Evolutionary conservation across 2,888 invertebrate species (phyloP).

Genomic region (Meiosimyza decipiens): DNA sequence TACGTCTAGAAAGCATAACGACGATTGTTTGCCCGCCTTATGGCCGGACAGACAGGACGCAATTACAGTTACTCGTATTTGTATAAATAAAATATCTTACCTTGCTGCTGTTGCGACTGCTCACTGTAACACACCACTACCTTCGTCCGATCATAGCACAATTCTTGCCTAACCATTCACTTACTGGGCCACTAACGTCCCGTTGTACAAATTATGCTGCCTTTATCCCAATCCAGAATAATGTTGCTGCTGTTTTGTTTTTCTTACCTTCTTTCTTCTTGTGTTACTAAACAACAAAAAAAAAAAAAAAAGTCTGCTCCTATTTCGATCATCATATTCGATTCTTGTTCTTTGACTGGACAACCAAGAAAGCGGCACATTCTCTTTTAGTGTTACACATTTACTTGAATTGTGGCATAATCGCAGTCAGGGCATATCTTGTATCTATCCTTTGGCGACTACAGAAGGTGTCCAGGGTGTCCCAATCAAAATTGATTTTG

Average conservation of each 20-base stretch:
- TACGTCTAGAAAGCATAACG: constrained; percentile 31
- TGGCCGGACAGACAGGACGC: constrained; percentile 31
- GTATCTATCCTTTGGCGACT: too few relatives aligned
- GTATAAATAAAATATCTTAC: not conserved
- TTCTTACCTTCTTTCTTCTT: not conserved
- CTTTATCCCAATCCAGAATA: not conserved
- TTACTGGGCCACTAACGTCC: constrained; percentile 20
- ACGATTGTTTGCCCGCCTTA: not conserved
- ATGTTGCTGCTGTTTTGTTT: not conserved
- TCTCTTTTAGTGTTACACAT: constrained; percentile 22
- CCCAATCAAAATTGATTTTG: too few relatives aligned
- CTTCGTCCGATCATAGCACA: too few relatives aligned
- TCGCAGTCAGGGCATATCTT: not conserved
- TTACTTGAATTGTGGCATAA: not conserved
- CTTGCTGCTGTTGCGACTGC: not conserved
- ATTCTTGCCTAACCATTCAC: constrained; percentile 19
- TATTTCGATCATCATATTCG: constrained; percentile 27
- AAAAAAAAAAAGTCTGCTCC: constrained; percentile 10
- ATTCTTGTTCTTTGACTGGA: not conserved
- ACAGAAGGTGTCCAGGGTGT: too few relatives aligned
- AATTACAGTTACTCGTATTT: constrained; percentile 34
- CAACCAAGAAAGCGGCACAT: constrained; percentile 9
- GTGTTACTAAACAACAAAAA: not conserved
- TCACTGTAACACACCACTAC: not conserved
- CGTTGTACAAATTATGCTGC: constrained; percentile 14